Evolutionary conservation across 2,797 vertebrate genomes (phyloP), one percentile per base, ranked within the genome.

Genomic region (Thamnophis elegans): DNA sequence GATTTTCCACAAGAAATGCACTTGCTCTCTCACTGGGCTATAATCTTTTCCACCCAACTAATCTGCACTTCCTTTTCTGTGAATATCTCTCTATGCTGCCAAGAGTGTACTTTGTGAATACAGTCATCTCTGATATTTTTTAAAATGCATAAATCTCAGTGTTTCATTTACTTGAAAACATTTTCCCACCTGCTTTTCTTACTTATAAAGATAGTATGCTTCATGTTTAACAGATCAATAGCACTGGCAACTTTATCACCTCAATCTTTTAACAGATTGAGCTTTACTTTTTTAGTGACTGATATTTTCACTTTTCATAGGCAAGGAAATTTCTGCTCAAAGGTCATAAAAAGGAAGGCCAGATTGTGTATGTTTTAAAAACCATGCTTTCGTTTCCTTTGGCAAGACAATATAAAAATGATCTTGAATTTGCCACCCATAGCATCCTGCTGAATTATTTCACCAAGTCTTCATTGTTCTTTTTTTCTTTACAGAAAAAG

Each of bases 341-440:
- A 92, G 95, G 92, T 91, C 93, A 94, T 42, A 9, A 85, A 92
- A 89, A 97, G 90, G 87, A 91, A 59, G 58, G 26, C 95, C 10
- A 94, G 91, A 93, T 94, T 95, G 90, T 94, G 0, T 94, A 93
- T 47, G 20, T 97, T 96, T 97, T 97, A 94, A 95, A 91, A 93
- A 95, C 42, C 87, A 11, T 94, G 92, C 96, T 94, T 96, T 97
- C 96, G 88, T 88, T 59, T 96, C 97, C 95, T 91, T 89, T 73
- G 90, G 58, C 82, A 68, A 82, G 93, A 91, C 95, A 94, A 85
- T 92, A 94, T 47, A 94, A 90, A 89, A 95, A 90, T 0, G 0
- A 32, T 94, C 2, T 91, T 92, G 1, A 26, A 54, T 93, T 51
- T 87, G 85, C 93, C 92, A 92, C 92, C 85, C 93, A 92, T 28